Percentiles rank a stretch among this genome's conserved stretches.
These are phyloP conservation scores for Orchestes rusci DNA, from an alignment of 2,888 invertebrate genomes.

Conservation along the genomic window DNA sequence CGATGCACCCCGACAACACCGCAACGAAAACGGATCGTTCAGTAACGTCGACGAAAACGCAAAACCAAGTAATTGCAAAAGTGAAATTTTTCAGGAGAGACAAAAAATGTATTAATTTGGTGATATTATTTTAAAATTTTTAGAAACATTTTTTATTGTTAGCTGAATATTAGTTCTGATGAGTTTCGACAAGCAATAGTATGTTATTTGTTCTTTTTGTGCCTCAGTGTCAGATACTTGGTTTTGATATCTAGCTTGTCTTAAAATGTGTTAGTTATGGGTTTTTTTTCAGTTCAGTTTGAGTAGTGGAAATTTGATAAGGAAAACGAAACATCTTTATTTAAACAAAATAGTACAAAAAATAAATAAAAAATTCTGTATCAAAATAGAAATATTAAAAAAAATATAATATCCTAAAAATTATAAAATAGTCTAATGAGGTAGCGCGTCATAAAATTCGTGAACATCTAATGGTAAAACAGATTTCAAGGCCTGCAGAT, in stretches of 20 bases:
- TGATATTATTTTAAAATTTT: background rate
- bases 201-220: too few species aligned
- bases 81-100: background rate
- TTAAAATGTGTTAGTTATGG: background rate
- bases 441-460: slow-evolving; percentile 15
- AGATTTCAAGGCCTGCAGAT: background rate
- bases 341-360: too few species aligned
- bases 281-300: background rate
- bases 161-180: background rate
- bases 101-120: background rate
- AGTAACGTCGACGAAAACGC: background rate
- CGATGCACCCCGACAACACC: too few species aligned
- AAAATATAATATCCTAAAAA: too few species aligned
- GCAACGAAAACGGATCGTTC: too few species aligned
- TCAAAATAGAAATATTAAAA: background rate
- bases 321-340: background rate
- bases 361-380: background rate
- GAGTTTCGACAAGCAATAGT: background rate
- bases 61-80: background rate
- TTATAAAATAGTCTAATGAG: slow-evolving; percentile 8
- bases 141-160: background rate
- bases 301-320: too few species aligned
- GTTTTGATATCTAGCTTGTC: too few species aligned
- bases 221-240: too few species aligned
- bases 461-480: slow-evolving; percentile 7